These are phyloP conservation scores for Gastracanthus pulcherrimus DNA, from an alignment of 2,888 invertebrate genomes.

Conservation along the genomic window DNA sequence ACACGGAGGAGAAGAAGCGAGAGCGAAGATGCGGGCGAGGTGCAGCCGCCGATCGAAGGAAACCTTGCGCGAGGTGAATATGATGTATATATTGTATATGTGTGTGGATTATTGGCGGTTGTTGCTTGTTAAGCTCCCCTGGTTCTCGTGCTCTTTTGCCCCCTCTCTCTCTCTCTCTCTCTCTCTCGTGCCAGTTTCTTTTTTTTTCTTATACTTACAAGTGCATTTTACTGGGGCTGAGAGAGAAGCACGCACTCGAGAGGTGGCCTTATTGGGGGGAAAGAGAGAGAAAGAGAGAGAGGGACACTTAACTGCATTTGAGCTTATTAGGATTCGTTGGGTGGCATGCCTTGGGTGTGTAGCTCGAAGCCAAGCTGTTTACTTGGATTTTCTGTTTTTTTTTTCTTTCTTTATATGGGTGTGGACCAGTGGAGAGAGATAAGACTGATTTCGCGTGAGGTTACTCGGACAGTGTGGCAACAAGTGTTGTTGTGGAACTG, in stretches of 20 bases:
- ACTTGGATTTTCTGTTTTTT: too few species aligned
- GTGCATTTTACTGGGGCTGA: too few species aligned
- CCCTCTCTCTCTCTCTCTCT: neutral
- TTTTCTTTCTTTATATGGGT: too few species aligned
- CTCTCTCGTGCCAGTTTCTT: too few species aligned
- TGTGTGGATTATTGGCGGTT: too few species aligned
- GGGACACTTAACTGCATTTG: neutral
- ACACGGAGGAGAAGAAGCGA: neutral
- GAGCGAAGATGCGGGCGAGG: neutral
- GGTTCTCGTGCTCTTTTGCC: neutral
- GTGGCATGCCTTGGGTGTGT: too few species aligned
- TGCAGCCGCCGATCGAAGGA: neutral
- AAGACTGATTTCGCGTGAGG: neutral
- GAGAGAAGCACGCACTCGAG: neutral
- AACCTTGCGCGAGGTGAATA: neutral
- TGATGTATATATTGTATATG: neutral
- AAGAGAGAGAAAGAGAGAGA: neutral
- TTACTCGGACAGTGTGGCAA: neutral
- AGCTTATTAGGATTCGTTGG: neutral
- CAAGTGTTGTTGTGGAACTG: slow-evolving; percentile 3
- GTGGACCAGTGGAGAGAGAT: neutral
- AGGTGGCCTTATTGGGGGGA: slow-evolving; percentile 17
- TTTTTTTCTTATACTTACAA: too few species aligned
- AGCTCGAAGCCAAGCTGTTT: too few species aligned
- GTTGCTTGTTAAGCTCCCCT: neutral